A percentile compares a stretch with the other conserved stretches of the same genome.
phyloP scores from a whole-genome alignment of 2,113 vertebrate genomes.

The Myiagra hebetior region DNA sequence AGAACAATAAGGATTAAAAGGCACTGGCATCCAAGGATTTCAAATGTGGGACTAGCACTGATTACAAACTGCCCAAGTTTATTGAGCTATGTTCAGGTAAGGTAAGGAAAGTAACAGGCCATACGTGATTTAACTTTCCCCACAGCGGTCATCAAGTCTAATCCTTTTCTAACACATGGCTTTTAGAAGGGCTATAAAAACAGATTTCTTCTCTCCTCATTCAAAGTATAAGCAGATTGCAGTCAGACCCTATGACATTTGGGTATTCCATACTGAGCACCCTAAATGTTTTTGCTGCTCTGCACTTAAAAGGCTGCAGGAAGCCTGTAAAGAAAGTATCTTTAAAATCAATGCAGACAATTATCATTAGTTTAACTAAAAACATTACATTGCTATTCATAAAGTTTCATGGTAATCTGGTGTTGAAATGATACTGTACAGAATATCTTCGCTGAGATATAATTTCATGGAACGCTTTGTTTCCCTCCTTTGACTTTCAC shows the following conservation, averaged over 20 bases:
- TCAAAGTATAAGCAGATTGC: neutral
- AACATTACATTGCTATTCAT: neutral
- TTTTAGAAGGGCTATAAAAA: neutral
- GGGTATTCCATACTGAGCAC: neutral
- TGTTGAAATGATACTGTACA: neutral
- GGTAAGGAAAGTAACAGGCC: neutral
- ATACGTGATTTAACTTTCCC: neutral
- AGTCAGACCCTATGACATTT: neutral
- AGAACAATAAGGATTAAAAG: neutral
- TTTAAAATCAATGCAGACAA: neutral
- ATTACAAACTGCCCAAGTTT: neutral
- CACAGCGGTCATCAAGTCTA: neutral
- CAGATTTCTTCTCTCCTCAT: neutral
- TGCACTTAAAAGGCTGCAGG: neutral
- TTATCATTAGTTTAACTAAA: neutral
- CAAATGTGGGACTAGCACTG: neutral
- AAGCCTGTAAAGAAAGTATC: neutral
- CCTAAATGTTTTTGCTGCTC: neutral
- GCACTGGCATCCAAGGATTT: neutral
- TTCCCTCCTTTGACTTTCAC: slow-evolving; percentile 12
- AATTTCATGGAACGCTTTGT: neutral
- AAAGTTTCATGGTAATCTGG: neutral
- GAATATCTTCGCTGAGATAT: neutral
- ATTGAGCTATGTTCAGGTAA: neutral
- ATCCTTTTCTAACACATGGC: neutral